phyloP scores from a whole-genome alignment of 2,113 vertebrate genomes.

The Pachypanchax playfairii region DNA sequence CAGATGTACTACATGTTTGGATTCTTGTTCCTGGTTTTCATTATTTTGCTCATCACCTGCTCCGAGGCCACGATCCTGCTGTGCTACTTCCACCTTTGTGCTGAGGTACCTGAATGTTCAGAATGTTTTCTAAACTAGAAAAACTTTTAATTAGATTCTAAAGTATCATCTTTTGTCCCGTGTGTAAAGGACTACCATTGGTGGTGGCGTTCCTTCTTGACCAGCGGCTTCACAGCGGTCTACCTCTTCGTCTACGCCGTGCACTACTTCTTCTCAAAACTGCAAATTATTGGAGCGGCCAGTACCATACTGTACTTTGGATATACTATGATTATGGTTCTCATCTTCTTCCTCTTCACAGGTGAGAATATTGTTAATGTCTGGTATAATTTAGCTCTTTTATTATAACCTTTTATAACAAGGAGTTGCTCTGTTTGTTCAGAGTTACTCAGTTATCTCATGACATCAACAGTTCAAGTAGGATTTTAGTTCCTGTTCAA shows the following conservation, averaged over 20 bases:
- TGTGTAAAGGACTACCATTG: constrained; percentile 93
- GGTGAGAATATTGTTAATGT: constrained; percentile 65
- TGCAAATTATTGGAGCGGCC: constrained; percentile 82
- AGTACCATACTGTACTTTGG: constrained; percentile 85
- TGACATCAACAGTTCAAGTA: background rate
- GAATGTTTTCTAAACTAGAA: background rate
- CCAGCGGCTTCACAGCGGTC: constrained; percentile 95
- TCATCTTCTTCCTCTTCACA: constrained; percentile 86
- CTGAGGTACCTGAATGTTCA: constrained; percentile 83
- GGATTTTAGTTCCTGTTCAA: constrained; percentile 51
- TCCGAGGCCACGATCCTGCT: constrained; percentile 98
- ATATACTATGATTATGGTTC: constrained; percentile 84
- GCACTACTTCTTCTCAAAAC: constrained; percentile 85
- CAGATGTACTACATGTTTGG: constrained; percentile 99
- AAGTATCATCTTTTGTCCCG: background rate
- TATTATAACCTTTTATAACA: background rate
- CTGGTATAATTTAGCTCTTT: background rate
- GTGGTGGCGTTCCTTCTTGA: constrained; percentile 99
- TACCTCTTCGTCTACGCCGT: constrained; percentile 93
- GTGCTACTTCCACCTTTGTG: constrained; percentile 98
- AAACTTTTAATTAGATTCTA: background rate
- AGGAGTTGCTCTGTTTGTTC: background rate
- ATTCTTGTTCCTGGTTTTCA: constrained; percentile 98
- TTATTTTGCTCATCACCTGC: constrained; percentile 98
- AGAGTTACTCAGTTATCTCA: no score